A percentile compares a stretch with the other conserved stretches of the same genome.
These are phyloP conservation scores for Eupeodes luniger DNA, from an alignment of 2,888 invertebrate species.

Conservation along the genomic window DNA sequence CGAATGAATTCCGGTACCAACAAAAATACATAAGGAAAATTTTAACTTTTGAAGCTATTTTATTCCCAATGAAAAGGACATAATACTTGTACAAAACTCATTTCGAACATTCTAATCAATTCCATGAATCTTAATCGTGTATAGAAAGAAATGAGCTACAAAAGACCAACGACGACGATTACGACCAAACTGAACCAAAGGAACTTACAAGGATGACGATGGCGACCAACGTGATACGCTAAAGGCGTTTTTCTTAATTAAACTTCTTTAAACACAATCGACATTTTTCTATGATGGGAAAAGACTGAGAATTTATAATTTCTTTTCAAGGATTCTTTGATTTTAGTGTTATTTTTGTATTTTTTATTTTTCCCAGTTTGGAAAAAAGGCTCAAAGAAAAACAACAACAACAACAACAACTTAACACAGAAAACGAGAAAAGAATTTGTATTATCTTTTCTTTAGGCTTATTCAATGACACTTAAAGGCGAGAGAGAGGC, in stretches of 20 bases:
- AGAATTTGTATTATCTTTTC: conserved; percentile 56
- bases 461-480: conserved; percentile 57
- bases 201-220: neutral
- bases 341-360: conserved; percentile 43
- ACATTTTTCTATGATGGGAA: conserved; percentile 26
- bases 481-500: conserved; percentile 17
- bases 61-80: conserved; percentile 48
- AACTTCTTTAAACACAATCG: conserved; percentile 67
- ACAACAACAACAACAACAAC: neutral
- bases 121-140: conserved; percentile 70
- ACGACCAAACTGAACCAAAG: neutral
- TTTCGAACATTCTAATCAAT: conserved; percentile 68
- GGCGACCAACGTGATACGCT: conserved; percentile 64
- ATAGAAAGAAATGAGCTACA: neutral
- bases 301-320: conserved; percentile 5
- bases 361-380: neutral
- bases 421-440: conserved; percentile 19
- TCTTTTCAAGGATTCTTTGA: conserved; percentile 57
- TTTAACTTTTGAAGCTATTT: conserved; percentile 23
- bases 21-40: conserved; percentile 16
- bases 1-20: conserved; percentile 16
- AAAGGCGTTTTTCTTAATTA: conserved; percentile 72
- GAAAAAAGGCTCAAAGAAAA: neutral
- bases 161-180: neutral
- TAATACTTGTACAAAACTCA: conserved; percentile 50